Conservation (phyloP, 2,888 invertebrate genomes). For the Idaea aversata region DNA sequence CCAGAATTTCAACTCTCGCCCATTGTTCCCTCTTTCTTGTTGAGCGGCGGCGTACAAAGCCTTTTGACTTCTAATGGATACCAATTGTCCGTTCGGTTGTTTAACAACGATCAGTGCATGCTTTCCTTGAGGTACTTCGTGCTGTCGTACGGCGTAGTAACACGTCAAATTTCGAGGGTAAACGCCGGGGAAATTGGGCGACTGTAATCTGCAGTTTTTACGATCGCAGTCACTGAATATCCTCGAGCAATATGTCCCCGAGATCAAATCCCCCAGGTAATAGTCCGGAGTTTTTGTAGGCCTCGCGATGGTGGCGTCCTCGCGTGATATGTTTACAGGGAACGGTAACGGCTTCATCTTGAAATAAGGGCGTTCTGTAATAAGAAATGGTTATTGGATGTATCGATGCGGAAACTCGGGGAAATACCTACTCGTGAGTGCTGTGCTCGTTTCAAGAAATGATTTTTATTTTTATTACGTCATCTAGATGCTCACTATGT, state of each 20-base stretch:
- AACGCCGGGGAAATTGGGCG: conserved; percentile 95
- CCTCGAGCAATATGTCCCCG: conserved; percentile 94
- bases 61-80: conserved; percentile 90
- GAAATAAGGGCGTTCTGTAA: conserved; percentile 77
- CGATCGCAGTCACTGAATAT: conserved; percentile 96
- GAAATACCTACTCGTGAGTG: conserved; percentile 21
- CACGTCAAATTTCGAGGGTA: conserved; percentile 97
- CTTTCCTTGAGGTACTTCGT: conserved; percentile 92
- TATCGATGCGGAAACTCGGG: conserved; percentile 26
- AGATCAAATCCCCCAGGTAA: conserved; percentile 92
- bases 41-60: conserved; percentile 83
- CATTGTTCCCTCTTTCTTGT: conserved; percentile 80
- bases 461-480: conserved; percentile 25
- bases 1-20: conserved; percentile 85
- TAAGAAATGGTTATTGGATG: conserved; percentile 42
- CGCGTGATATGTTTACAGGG: conserved; percentile 76
- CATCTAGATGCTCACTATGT: not conserved
- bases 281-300: conserved; percentile 80
- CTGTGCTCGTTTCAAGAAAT: conserved; percentile 16
- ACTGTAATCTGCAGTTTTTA: conserved; percentile 93
- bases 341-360: conserved; percentile 70
- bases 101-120: conserved; percentile 92
- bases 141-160: conserved; percentile 93
- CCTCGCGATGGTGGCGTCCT: conserved; percentile 64
- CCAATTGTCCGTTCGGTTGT: conserved; percentile 91